Evolutionary conservation across 2,113 vertebrate species (phyloP).

Genomic region (Panthera leo): DNA sequence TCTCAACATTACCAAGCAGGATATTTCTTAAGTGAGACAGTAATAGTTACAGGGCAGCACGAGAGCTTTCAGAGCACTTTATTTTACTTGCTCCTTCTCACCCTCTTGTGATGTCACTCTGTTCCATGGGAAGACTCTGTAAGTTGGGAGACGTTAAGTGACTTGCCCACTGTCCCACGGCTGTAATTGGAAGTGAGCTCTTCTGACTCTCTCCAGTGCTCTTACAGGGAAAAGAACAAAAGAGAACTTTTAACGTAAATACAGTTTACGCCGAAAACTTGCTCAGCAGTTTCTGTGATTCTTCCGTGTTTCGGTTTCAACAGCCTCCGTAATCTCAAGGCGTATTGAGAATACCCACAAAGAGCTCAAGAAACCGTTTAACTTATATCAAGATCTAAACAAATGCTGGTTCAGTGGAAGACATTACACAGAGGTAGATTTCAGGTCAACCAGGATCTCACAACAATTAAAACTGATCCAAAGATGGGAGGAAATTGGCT

Average conservation of each 20-base stretch:
- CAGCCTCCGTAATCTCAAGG: slow-evolving; percentile 53
- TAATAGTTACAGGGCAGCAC: not conserved
- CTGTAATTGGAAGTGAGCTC: slow-evolving; percentile 29
- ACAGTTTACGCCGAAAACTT: slow-evolving; percentile 5
- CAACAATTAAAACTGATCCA: not conserved
- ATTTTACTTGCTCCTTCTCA: not conserved
- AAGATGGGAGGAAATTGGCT: not conserved
- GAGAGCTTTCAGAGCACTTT: not conserved
- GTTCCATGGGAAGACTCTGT: not conserved
- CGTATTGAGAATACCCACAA: slow-evolving; percentile 42
- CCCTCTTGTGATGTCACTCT: not conserved
- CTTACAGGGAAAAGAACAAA: slow-evolving; percentile 24
- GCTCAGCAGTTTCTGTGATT: not conserved
- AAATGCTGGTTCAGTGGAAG: not conserved
- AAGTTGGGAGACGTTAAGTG: slow-evolving; percentile 53
- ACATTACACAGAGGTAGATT: not conserved
- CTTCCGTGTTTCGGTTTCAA: slow-evolving; percentile 27
- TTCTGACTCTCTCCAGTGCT: slow-evolving; percentile 68
- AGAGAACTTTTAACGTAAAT: not conserved
- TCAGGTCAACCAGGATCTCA: not conserved
- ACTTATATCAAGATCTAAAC: not conserved
- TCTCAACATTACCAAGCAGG: not conserved
- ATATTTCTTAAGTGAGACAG: not conserved
- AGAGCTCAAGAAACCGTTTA: slow-evolving; percentile 45
- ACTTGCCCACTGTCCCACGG: slow-evolving; percentile 44